phyloP scores from a whole-genome alignment of 2,113 vertebrate species.

The Apaloderma vittatum region DNA sequence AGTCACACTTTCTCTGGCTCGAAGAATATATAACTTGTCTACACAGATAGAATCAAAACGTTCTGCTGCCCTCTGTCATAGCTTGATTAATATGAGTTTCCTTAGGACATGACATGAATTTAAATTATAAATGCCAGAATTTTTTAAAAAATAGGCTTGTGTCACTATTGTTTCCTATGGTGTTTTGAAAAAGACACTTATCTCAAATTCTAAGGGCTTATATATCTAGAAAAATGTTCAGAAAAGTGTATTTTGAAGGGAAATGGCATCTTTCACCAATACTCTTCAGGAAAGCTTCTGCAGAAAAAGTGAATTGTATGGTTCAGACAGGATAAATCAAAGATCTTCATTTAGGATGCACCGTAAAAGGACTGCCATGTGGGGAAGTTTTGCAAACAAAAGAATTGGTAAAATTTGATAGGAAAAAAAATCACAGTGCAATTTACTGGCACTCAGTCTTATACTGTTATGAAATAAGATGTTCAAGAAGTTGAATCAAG shows the following conservation, averaged over 20 bases:
- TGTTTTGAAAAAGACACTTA: not conserved
- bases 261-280: not conserved
- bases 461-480: not conserved
- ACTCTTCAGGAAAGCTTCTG: not conserved
- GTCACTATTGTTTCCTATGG: not conserved
- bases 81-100: not conserved
- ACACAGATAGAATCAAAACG: constrained; percentile 10
- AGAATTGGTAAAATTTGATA: not conserved
- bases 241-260: not conserved
- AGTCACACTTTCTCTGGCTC: not conserved
- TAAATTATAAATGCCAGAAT: not conserved
- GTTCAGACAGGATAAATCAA: not conserved
- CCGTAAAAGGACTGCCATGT: not conserved
- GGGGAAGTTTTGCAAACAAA: not conserved
- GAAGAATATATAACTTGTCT: not conserved
- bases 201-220: not conserved
- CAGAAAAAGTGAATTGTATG: not conserved
- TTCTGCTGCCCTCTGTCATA: not conserved
- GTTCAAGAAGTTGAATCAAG: not conserved
- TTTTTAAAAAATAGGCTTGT: not conserved
- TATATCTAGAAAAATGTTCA: not conserved
- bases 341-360: not conserved
- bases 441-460: not conserved
- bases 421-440: not conserved
- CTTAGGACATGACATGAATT: not conserved